Evolutionary conservation across 1,140 invertebrate species (phyloP), one percentile per base, ranked within the genome.

Genomic region (Conus betulinus): DNA sequence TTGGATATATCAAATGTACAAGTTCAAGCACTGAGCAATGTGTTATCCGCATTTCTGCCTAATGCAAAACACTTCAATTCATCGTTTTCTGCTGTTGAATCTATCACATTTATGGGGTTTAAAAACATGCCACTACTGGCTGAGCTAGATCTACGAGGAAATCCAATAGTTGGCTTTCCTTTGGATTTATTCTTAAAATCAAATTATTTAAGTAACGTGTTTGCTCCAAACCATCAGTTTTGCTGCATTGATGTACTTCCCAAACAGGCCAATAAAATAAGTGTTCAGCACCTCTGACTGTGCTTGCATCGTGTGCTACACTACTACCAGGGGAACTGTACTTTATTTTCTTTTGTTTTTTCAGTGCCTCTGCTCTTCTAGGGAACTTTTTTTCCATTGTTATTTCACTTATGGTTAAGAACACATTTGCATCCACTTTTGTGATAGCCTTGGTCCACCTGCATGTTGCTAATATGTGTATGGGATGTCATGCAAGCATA

Each of bases 381-480:
- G 92, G 92, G 5, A 92, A 92, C 87, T 20, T 89, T 23, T 23
- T 78, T 7, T 39, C 90, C 60, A 88, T 93, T 15, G 39, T 89
- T 17, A 88, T 87, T 39, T 57, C 91, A 23, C 17, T 20, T 71
- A 23, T 20, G 6, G 20, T 71, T 13, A n/a, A 71, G 67, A 71
- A n/a, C 11, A 71, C 20, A 20, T n/a, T 71, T 71, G 23, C 6
- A 71, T 17, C 11, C 67, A 71, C 11, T 71, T n/a, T 71, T 6
- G 6, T 71, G 6, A 23, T n/a, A 92, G 7, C 51, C 92, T 10
- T 93, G 93, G 91, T 92, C 92, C 15, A 78, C 93, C 1, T 94
- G 93, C 76, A 39, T 93, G 52, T 85, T 92, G 23, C 91, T 93
- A 11, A 93, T 94, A 25, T 93, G 91, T 57, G 71, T 84, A 8